phyloP scores from a whole-genome alignment of 1,140 invertebrate species.

The Diabrotica undecimpunctata region DNA sequence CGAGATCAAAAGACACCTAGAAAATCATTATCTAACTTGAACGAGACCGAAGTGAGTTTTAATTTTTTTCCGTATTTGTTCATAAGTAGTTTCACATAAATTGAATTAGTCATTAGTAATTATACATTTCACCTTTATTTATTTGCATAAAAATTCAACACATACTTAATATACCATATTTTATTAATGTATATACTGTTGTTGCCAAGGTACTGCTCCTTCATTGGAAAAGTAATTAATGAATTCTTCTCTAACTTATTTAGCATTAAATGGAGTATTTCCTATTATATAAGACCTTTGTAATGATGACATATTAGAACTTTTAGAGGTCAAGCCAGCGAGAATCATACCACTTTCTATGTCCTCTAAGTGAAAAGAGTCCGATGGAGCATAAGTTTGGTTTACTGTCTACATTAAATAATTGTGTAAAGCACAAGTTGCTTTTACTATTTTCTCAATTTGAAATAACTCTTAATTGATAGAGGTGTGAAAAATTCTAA shows the following conservation, averaged over 20 bases:
- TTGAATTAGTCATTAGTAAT: no score
- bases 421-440: no score
- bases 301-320: conserved; percentile 6
- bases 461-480: conserved; percentile 13
- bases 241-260: conserved; percentile 14
- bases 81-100: not conserved
- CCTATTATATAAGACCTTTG: conserved; percentile 2
- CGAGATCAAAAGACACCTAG: not conserved
- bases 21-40: not conserved
- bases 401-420: conserved; percentile 14
- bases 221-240: conserved; percentile 15
- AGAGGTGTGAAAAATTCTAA: conserved; percentile 12
- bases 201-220: conserved; percentile 13
- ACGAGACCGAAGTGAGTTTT: not conserved
- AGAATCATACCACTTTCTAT: not conserved
- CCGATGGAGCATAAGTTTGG: conserved; percentile 7
- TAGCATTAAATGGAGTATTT: conserved; percentile 8
- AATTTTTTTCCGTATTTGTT: no score
- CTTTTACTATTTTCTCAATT: no score
- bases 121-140: no score
- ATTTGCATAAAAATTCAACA: no score
- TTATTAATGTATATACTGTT: conserved; percentile 6
- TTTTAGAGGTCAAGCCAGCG: conserved; percentile 1
- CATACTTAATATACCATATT: not conserved
- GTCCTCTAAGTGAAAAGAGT: conserved; percentile 4